Evolutionary conservation across 1,140 invertebrate species (phyloP).

Genomic region (Temnothorax nylanderi): DNA sequence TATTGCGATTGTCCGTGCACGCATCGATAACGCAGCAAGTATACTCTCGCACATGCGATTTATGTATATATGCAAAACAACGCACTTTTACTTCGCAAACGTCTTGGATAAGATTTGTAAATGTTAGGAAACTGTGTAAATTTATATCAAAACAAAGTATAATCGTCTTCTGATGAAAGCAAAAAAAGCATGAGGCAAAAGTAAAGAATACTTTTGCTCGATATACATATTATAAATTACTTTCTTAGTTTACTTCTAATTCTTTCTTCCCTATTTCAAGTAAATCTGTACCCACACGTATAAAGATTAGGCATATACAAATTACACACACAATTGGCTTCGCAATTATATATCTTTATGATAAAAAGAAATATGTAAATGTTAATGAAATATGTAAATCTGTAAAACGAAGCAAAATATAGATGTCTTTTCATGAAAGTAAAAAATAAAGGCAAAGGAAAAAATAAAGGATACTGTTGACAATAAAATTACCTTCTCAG

Average conservation of each 20-base stretch:
- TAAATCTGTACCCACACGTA: background rate
- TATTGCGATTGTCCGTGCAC: slow-evolving; percentile 78
- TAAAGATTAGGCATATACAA: background rate
- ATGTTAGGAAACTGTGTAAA: background rate
- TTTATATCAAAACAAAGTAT: background rate
- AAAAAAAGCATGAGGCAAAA: background rate
- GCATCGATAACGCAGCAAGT: slow-evolving; percentile 61
- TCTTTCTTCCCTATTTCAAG: background rate
- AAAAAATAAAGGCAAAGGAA: background rate
- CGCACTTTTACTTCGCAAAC: background rate
- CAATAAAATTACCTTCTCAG: background rate
- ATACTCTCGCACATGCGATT: background rate
- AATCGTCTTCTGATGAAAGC: background rate
- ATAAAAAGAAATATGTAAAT: no score
- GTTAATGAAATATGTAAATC: background rate
- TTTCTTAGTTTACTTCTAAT: background rate
- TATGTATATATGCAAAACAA: background rate
- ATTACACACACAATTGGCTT: background rate
- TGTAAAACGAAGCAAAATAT: background rate
- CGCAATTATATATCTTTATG: background rate
- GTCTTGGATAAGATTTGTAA: background rate
- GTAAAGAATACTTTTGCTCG: background rate
- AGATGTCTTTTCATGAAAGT: background rate
- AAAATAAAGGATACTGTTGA: background rate
- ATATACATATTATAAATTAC: background rate